A percentile compares a stretch with the other conserved stretches of the same genome.
Conservation (phyloP, 2,797 vertebrate genomes). For the Myiothlypis coronata region DNA sequence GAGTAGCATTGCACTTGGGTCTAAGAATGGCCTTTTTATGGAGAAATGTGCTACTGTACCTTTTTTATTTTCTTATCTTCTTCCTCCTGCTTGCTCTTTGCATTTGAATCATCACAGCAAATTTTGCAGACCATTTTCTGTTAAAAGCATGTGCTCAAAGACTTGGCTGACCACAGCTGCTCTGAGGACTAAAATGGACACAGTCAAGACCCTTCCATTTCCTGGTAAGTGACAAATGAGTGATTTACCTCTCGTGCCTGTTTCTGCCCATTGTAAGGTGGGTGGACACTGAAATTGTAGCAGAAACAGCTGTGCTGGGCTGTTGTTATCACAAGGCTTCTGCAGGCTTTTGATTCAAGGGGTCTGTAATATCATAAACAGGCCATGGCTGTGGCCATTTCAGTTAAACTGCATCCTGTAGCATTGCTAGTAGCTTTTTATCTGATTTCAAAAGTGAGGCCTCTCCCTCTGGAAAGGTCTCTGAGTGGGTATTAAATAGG, state of each 20-base stretch:
- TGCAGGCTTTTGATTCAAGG: background rate
- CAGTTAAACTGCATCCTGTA: background rate
- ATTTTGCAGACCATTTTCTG: background rate
- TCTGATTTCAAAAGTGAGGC: background rate
- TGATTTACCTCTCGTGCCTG: background rate
- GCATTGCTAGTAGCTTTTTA: background rate
- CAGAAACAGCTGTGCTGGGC: background rate
- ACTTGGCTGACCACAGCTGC: background rate
- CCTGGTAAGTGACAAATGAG: background rate
- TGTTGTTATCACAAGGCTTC: background rate
- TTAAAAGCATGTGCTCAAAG: background rate
- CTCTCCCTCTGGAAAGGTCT: background rate
- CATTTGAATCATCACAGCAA: background rate
- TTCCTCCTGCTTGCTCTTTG: background rate
- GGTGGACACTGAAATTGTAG: background rate
- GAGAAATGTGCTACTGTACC: background rate
- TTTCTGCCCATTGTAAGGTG: background rate
- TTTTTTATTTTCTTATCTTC: background rate
- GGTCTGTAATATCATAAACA: background rate
- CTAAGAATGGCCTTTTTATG: background rate
- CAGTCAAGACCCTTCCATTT: background rate
- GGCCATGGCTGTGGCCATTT: background rate
- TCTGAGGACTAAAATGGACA: background rate
- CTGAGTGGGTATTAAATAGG: background rate
- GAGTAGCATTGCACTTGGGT: background rate